Evolutionary conservation across 2,888 invertebrate species (phyloP).

Genomic region (Drosophila acutilabella): DNA sequence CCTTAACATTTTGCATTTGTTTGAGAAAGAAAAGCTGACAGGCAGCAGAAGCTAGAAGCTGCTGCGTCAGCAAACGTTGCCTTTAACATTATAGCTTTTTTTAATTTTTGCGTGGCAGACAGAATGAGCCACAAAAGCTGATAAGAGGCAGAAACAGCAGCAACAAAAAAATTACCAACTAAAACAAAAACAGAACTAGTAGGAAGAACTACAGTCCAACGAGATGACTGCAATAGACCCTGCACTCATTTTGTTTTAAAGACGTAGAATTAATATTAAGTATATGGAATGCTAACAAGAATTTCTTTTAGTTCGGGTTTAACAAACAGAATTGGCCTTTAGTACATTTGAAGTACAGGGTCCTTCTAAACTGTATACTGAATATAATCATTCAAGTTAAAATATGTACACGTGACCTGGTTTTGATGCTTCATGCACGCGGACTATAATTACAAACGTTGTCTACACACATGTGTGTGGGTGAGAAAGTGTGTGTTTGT

Average conservation of each 20-base stretch:
- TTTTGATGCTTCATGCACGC: constrained; percentile 43
- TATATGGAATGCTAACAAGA: neutral
- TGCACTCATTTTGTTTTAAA: neutral
- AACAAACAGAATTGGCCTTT: neutral
- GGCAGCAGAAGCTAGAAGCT: constrained; percentile 15
- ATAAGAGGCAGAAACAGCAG: constrained; percentile 37
- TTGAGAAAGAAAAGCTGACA: constrained; percentile 19
- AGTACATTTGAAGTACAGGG: neutral
- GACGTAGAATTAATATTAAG: neutral
- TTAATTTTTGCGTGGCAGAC: constrained; percentile 49
- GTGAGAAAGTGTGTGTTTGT: neutral
- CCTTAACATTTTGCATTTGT: constrained; percentile 17
- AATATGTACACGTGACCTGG: constrained; percentile 71
- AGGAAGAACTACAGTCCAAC: neutral
- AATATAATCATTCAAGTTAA: constrained; percentile 56
- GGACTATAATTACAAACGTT: constrained; percentile 48
- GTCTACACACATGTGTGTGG: neutral
- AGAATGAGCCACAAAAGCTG: constrained; percentile 38
- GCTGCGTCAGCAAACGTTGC: constrained; percentile 35
- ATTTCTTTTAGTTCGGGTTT: neutral
- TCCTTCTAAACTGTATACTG: neutral
- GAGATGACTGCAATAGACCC: neutral
- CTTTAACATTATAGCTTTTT: constrained; percentile 38
- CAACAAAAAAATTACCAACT: neutral
- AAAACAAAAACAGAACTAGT: neutral